Evolutionary conservation across 2,797 vertebrate genomes (phyloP).

Genomic region (Corythornis leucogaster): DNA sequence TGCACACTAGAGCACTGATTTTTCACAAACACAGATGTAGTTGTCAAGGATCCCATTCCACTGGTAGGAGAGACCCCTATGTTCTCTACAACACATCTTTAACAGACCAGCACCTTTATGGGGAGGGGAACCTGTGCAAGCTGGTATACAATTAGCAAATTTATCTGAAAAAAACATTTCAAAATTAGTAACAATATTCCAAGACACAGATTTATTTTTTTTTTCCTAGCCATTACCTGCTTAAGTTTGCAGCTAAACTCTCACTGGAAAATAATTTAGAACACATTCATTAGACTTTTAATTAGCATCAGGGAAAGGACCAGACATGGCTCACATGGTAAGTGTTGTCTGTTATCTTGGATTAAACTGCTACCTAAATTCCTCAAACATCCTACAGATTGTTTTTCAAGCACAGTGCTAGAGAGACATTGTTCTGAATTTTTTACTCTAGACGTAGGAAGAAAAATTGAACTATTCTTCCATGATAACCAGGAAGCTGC

Average conservation of each 20-base stretch:
- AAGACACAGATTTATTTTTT: not conserved
- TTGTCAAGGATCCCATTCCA: not conserved
- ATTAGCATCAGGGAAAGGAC: not conserved
- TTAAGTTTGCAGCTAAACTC: not conserved
- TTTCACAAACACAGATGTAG: not conserved
- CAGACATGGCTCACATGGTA: not conserved
- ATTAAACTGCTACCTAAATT: not conserved
- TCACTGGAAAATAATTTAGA: not conserved
- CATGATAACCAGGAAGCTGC: not conserved
- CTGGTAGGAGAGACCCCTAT: fast-evolving
- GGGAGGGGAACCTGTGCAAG: fast-evolving
- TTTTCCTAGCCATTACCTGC: fast-evolving
- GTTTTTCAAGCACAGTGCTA: not conserved
- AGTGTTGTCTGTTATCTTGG: not conserved
- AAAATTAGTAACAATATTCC: not conserved
- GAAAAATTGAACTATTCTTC: not conserved
- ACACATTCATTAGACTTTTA: not conserved
- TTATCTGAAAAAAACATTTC: not conserved
- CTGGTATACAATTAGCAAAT: not conserved
- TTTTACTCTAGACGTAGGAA: not conserved
- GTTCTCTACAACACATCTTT: not conserved
- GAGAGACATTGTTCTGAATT: not conserved
- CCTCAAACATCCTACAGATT: not conserved
- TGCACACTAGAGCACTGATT: not conserved
- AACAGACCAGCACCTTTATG: fast-evolving